Conservation (phyloP, 53 echinoderm and acorn worm genomes). For the Holothuria scabra region DNA sequence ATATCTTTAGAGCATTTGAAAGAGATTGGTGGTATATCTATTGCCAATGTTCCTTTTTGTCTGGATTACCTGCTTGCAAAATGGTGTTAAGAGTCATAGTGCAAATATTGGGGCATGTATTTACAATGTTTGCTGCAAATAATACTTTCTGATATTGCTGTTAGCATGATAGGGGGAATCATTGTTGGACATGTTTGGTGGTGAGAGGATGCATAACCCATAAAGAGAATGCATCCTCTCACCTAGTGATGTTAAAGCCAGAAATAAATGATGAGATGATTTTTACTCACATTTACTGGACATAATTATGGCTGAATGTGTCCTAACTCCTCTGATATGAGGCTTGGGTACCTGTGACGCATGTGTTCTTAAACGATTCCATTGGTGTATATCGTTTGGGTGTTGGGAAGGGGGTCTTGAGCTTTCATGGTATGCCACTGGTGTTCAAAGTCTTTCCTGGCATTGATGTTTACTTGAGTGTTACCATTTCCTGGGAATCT, state of each 20-base stretch:
- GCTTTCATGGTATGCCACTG: conserved; percentile 53
- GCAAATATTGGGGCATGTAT: too few species aligned
- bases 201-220: conserved; percentile 61
- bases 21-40: too few species aligned
- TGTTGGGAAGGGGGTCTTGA: conserved; percentile 44
- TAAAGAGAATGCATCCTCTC: conserved; percentile 59
- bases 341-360: conserved; percentile 43
- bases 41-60: too few species aligned
- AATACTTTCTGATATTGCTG: too few species aligned
- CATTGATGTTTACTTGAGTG: conserved; percentile 45
- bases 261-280: conserved; percentile 36
- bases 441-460: conserved; percentile 53
- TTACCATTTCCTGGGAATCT: conserved; percentile 48
- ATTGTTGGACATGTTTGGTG: conserved; percentile 56
- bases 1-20: too few species aligned
- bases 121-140: too few species aligned
- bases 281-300: too few species aligned
- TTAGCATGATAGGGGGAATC: neutral
- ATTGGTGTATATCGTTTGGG: conserved; percentile 60
- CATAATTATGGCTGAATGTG: conserved; percentile 21
- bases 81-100: too few species aligned
- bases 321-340: conserved; percentile 53
- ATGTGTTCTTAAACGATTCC: conserved; percentile 57
- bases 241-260: conserved; percentile 56
- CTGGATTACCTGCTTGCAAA: too few species aligned